Conservation (phyloP, 2,113 vertebrate species). For the Syngnathus typhle region DNA sequence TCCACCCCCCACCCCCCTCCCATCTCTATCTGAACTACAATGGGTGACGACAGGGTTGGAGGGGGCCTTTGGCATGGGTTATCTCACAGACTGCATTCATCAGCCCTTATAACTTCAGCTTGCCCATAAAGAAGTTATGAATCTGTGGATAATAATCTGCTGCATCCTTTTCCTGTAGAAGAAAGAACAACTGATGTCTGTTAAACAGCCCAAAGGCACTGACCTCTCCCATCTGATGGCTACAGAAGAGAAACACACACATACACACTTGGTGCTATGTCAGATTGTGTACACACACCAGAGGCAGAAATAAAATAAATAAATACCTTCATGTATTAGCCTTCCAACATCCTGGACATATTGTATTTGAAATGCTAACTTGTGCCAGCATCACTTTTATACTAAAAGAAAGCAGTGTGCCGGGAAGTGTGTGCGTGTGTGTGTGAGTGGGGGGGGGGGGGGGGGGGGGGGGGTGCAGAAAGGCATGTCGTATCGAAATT, state of each 20-base stretch:
- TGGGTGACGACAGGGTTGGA: constrained; percentile 19
- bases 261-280: constrained; percentile 13
- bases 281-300: background rate
- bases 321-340: background rate
- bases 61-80: constrained; percentile 55
- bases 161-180: constrained; percentile 80
- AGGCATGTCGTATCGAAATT: background rate
- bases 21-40: constrained; percentile 40
- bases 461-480: background rate
- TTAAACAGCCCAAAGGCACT: constrained; percentile 82
- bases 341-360: background rate
- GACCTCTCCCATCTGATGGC: constrained; percentile 76
- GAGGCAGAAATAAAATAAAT: background rate
- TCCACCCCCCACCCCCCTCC: constrained; percentile 44
- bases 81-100: constrained; percentile 72
- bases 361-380: constrained; percentile 27
- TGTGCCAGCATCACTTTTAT: constrained; percentile 3
- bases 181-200: constrained; percentile 81
- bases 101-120: constrained; percentile 71
- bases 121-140: constrained; percentile 83
- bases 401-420: background rate
- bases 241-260: constrained; percentile 32
- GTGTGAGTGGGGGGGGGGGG: background rate
- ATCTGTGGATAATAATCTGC: constrained; percentile 83
- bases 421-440: no score